phyloP scores from a whole-genome alignment of 2,797 vertebrate species.

The Amniataba percoides region DNA sequence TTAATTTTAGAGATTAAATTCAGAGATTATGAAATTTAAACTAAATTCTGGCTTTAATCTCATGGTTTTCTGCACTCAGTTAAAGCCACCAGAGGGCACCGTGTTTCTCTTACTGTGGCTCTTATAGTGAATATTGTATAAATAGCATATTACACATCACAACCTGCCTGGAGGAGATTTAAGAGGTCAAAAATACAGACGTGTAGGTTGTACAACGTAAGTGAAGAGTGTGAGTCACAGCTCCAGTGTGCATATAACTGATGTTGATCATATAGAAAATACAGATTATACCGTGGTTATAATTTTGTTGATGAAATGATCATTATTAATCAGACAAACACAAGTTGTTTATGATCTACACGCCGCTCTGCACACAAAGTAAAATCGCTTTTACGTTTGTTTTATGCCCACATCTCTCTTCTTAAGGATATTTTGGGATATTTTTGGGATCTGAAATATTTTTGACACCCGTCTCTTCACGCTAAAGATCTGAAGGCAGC shows the following conservation, averaged over 20 bases:
- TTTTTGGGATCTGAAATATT: background rate
- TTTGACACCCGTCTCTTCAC: background rate
- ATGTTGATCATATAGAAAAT: background rate
- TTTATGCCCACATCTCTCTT: background rate
- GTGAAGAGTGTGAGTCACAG: too few relatives aligned
- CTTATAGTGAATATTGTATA: background rate
- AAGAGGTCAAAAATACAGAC: too few relatives aligned
- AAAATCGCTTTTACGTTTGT: background rate
- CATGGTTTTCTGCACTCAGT: background rate
- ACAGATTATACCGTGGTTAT: background rate
- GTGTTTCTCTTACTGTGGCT: background rate
- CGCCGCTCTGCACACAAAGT: background rate
- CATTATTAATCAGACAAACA: background rate
- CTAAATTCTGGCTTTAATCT: background rate
- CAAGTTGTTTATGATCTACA: too few relatives aligned
- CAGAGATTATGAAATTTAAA: background rate
- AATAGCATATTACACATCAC: too few relatives aligned
- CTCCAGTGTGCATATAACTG: too few relatives aligned
- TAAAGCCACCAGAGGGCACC: slow-evolving; percentile 18
- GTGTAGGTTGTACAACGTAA: too few relatives aligned
- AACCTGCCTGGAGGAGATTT: too few relatives aligned
- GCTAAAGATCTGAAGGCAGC: too few relatives aligned
- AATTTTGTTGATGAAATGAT: background rate
- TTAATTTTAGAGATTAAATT: background rate
- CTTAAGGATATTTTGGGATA: background rate